Evolutionary conservation across 2,797 vertebrate species (phyloP).

Genomic region (Sebastes minor): DNA sequence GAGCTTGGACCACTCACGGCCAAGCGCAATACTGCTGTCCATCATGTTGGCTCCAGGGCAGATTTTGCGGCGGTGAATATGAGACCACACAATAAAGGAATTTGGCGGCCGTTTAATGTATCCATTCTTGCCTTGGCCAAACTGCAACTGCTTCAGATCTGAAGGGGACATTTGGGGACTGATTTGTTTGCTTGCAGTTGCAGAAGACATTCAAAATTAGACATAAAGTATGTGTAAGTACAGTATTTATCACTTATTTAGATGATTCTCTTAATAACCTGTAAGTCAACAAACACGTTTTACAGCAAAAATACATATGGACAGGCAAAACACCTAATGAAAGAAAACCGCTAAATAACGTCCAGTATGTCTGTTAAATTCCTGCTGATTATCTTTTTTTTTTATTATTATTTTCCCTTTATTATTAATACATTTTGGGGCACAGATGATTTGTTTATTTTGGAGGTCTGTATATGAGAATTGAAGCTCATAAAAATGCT

Average conservation of each 20-base stretch:
- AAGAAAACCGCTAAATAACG: no score
- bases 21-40: conserved; percentile 84
- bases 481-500: no score
- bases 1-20: conserved; percentile 86
- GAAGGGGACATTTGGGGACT: background rate
- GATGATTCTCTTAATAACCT: background rate
- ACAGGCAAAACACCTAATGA: no score
- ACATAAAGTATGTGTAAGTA: background rate
- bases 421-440: no score
- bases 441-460: no score
- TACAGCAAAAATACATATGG: no score
- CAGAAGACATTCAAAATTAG: background rate
- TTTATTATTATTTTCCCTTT: no score
- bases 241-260: background rate
- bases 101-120: conserved; percentile 89
- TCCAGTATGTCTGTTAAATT: no score
- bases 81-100: conserved; percentile 88
- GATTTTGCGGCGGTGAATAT: conserved; percentile 83
- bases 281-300: background rate
- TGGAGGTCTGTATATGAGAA: no score
- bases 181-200: background rate
- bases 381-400: no score
- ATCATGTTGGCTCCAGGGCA: conserved; percentile 75
- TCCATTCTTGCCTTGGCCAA: conserved; percentile 78
- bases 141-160: conserved; percentile 65